Evolutionary conservation across 2,888 invertebrate species (phyloP).

Genomic region (Sinhomidia bicolor): DNA sequence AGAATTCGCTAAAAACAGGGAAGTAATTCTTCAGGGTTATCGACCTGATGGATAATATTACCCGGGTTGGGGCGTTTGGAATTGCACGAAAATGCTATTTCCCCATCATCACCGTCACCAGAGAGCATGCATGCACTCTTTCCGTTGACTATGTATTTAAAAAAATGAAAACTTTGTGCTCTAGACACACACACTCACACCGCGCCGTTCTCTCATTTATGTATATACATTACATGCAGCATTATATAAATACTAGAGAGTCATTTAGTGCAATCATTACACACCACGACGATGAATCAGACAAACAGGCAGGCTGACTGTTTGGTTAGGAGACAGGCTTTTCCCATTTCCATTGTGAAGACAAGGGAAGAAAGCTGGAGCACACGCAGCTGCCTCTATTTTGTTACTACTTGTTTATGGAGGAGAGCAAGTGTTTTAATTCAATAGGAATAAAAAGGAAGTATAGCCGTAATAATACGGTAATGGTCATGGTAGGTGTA

Average conservation of each 20-base stretch:
- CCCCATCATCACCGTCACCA: neutral
- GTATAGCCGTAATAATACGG: neutral
- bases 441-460: conserved; percentile 34
- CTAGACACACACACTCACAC: neutral
- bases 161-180: neutral
- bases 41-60: conserved; percentile 75
- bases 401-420: conserved; percentile 22
- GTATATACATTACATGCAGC: neutral
- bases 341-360: neutral
- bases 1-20: conserved; percentile 55
- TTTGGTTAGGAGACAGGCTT: neutral
- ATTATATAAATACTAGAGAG: neutral
- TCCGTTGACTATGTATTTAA: neutral
- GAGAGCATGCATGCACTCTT: neutral
- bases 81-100: conserved; percentile 56
- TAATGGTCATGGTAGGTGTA: neutral
- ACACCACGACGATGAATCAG: conserved; percentile 39
- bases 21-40: conserved; percentile 74
- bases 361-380: neutral
- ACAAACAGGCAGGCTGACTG: neutral
- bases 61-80: conserved; percentile 71
- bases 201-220: no score
- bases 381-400: conserved; percentile 28
- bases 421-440: conserved; percentile 36
- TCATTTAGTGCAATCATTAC: conserved; percentile 37